Conservation (phyloP, 2,113 vertebrate species). For the Grus americana region DNA sequence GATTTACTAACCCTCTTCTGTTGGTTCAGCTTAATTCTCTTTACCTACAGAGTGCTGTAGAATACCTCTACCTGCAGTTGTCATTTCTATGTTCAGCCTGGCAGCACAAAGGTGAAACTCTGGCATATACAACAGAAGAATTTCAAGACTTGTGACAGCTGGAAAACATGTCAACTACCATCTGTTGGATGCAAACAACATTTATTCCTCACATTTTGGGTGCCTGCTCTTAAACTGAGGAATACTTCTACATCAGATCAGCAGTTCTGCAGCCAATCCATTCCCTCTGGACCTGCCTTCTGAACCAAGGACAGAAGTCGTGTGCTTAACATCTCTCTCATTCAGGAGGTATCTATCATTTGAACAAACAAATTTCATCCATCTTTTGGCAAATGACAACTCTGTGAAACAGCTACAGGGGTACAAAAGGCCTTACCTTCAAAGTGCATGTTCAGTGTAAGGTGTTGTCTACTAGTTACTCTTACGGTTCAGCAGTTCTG, state of each 20-base stretch:
- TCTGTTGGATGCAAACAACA: background rate
- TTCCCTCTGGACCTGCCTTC: background rate
- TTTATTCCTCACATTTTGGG: background rate
- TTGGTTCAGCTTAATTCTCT: background rate
- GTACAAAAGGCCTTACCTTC: background rate
- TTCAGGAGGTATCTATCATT: background rate
- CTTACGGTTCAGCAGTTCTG: background rate
- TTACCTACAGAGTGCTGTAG: background rate
- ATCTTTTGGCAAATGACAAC: background rate
- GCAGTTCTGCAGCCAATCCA: background rate
- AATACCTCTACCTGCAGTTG: background rate
- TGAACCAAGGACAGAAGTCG: background rate
- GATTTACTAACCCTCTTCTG: background rate
- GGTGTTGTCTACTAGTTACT: background rate
- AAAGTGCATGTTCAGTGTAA: background rate
- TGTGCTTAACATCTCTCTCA: background rate
- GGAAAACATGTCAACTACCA: background rate
- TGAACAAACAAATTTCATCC: background rate
- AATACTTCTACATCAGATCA: background rate
- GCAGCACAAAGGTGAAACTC: constrained; percentile 24
- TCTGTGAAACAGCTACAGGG: background rate
- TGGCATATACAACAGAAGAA: background rate
- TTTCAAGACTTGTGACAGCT: background rate
- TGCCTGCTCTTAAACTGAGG: background rate
- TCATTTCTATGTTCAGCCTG: background rate